A percentile compares a stretch with the other conserved stretches of the same genome.
phyloP scores from a whole-genome alignment of 2,113 vertebrate genomes.

The Chaenogobius annularis region DNA sequence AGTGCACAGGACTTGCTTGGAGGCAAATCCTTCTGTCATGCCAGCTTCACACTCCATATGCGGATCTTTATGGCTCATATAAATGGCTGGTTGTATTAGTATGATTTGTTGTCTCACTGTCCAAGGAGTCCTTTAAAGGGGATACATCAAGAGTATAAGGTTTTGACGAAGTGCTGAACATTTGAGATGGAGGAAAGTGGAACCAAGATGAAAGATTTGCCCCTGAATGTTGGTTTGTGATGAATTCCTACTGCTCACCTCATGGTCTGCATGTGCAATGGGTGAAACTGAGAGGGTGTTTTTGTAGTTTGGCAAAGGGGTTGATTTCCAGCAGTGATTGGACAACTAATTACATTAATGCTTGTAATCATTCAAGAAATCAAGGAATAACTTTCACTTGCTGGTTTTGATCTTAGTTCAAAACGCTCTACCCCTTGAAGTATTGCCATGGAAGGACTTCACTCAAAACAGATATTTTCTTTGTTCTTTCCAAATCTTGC shows the following conservation, averaged over 20 bases:
- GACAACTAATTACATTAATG: not conserved
- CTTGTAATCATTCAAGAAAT: not conserved
- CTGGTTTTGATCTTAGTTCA: conserved; percentile 39
- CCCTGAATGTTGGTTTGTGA: conserved; percentile 33
- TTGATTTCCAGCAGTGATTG: not conserved
- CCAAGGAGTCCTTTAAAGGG: conserved; percentile 8
- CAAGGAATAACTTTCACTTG: conserved; percentile 11
- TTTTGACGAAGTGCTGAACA: conserved; percentile 14
- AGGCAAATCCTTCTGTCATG: not conserved
- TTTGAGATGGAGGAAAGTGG: conserved; percentile 20
- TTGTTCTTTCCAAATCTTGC: conserved; percentile 61
- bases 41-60: conserved; percentile 7
- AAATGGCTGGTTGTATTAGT: conserved; percentile 22
- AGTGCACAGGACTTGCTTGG: conserved; percentile 4
- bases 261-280: conserved; percentile 18
- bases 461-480: conserved; percentile 52
- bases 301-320: not conserved
- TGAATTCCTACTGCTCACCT: conserved; percentile 58
- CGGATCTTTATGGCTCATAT: conserved; percentile 3
- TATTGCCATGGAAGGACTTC: conserved; percentile 39
- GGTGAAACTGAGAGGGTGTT: not conserved
- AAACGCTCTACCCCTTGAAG: conserved; percentile 58
- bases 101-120: conserved; percentile 18
- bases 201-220: conserved; percentile 34
- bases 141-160: conserved; percentile 5